A percentile compares a stretch with the other conserved stretches of the same genome.
Evolutionary conservation across 64 coral and sea anemone species (phyloP).

Genomic region (Actinia equina): DNA sequence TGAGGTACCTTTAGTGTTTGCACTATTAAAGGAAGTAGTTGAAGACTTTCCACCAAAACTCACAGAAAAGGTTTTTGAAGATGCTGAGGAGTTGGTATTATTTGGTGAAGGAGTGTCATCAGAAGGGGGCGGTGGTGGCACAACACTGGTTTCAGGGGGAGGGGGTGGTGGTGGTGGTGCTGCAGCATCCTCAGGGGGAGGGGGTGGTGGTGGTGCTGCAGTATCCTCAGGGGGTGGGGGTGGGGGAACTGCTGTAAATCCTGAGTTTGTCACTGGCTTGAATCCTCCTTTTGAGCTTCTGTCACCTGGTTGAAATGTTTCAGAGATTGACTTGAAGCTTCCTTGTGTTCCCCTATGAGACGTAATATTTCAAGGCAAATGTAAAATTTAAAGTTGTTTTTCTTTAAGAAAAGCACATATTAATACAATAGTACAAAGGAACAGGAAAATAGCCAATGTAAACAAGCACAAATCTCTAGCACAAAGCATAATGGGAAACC

Average conservation of each 20-base stretch:
- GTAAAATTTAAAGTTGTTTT: too few relatives aligned
- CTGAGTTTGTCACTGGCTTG: constrained; percentile 61
- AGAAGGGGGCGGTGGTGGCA: constrained; percentile 34
- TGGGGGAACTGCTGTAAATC: constrained; percentile 72
- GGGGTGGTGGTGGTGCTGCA: constrained; percentile 56
- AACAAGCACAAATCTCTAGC: too few relatives aligned
- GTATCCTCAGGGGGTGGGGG: constrained; percentile 34
- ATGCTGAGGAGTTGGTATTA: constrained; percentile 28
- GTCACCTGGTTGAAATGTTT: not conserved
- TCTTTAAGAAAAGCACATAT: too few relatives aligned
- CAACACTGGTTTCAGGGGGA: not conserved
- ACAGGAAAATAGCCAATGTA: too few relatives aligned
- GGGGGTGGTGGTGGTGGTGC: constrained; percentile 46
- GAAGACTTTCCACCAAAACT: constrained; percentile 6
- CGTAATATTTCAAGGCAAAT: not conserved
- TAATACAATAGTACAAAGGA: too few relatives aligned
- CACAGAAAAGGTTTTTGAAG: constrained; percentile 29
- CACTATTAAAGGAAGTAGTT: not conserved
- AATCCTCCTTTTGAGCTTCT: constrained; percentile 64
- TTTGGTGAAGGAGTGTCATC: not conserved
- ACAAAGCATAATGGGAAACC: too few relatives aligned
- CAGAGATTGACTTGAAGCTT: not conserved
- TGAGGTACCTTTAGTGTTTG: not conserved
- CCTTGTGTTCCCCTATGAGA: not conserved
- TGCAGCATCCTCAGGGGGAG: constrained; percentile 23